A percentile compares a stretch with the other conserved stretches of the same genome.
Conservation (phyloP, 1,140 invertebrate species). For the Drosophila willistoni region DNA sequence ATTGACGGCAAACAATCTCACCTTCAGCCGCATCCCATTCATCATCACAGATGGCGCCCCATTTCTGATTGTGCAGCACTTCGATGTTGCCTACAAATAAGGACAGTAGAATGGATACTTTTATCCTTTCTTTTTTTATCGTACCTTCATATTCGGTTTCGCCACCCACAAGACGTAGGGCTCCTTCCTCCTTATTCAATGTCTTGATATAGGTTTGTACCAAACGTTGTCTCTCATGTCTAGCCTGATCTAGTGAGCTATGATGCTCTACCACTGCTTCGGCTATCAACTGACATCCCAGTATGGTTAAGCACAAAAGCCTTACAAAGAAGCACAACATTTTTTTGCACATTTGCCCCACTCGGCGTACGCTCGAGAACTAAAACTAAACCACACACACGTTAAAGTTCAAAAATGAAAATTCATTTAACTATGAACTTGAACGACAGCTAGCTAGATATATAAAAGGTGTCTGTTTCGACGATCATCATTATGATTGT, state of each 20-base stretch:
- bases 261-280: slow-evolving; percentile 55
- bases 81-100: slow-evolving; percentile 91
- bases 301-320: slow-evolving; percentile 23
- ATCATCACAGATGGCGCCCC: slow-evolving; percentile 96
- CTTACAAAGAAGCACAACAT: slow-evolving; percentile 20
- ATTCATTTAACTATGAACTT: slow-evolving; percentile 79
- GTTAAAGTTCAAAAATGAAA: slow-evolving; percentile 55
- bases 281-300: neutral
- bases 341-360: slow-evolving; percentile 45
- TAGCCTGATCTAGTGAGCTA: slow-evolving; percentile 66
- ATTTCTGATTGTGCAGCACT: slow-evolving; percentile 91
- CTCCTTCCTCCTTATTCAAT: slow-evolving; percentile 89
- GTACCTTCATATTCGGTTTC: slow-evolving; percentile 88
- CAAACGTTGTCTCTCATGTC: slow-evolving; percentile 67
- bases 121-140: neutral
- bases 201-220: slow-evolving; percentile 84
- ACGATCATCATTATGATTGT: slow-evolving; percentile 24
- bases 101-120: too few relatives aligned
- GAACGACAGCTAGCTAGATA: slow-evolving; percentile 33
- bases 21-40: slow-evolving; percentile 94
- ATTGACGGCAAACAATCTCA: slow-evolving; percentile 90
- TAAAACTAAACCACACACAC: slow-evolving; percentile 48
- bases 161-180: slow-evolving; percentile 88
- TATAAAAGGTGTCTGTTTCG: slow-evolving; percentile 45
- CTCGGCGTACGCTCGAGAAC: slow-evolving; percentile 66